Conservation (phyloP, 1,140 invertebrate genomes). For the Zaprionus inermis region DNA sequence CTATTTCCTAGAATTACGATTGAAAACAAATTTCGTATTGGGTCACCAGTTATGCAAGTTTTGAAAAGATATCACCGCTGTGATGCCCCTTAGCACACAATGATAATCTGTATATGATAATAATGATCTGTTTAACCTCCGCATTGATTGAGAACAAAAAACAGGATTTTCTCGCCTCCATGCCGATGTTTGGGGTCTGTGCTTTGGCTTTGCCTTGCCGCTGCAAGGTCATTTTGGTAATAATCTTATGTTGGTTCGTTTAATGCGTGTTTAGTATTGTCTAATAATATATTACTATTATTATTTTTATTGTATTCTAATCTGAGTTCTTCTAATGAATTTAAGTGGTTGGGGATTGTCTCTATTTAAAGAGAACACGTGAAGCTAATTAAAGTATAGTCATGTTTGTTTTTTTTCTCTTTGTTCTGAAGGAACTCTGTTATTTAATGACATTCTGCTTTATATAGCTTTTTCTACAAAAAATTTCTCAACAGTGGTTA, state of each 20-base stretch:
- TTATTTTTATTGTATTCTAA: slow-evolving; percentile 11
- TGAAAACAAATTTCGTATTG: slow-evolving; percentile 34
- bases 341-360: slow-evolving; percentile 16
- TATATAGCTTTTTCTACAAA: slow-evolving; percentile 27
- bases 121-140: slow-evolving; percentile 59
- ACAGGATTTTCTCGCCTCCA: slow-evolving; percentile 36
- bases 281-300: not conserved
- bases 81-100: slow-evolving; percentile 39
- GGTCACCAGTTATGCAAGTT: slow-evolving; percentile 49
- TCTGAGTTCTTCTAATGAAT: slow-evolving; percentile 17
- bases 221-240: slow-evolving; percentile 57
- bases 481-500: not conserved
- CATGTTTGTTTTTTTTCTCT: not conserved
- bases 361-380: slow-evolving; percentile 33
- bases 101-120: no score
- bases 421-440: slow-evolving; percentile 25
- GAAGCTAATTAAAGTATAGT: slow-evolving; percentile 40
- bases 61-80: slow-evolving; percentile 49
- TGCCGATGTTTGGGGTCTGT: slow-evolving; percentile 38
- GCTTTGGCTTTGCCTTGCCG: slow-evolving; percentile 31
- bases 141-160: slow-evolving; percentile 48
- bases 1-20: slow-evolving; percentile 34
- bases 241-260: slow-evolving; percentile 17
- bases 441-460: slow-evolving; percentile 13
- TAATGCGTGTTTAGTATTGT: slow-evolving; percentile 13